Base-by-base conservation (phyloP, 2,113 vertebrate species). In the Lepus europaeus region DNA sequence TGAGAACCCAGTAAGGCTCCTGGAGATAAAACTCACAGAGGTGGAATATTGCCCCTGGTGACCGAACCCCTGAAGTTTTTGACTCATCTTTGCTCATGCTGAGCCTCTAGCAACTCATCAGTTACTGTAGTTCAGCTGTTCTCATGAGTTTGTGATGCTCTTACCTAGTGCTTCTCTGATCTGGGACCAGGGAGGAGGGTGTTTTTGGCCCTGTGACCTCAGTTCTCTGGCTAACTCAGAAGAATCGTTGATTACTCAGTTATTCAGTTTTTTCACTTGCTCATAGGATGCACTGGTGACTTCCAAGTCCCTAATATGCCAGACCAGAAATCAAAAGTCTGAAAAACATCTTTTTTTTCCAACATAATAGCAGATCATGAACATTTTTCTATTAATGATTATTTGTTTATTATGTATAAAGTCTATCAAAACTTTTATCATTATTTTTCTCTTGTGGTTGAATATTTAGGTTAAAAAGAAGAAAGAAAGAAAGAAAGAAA, bases 331-430 rank as follows among this genome's bases (percentile, higher is more conserved):
- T 31, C 22, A n/a, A 5, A 83, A 27, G 5, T 25, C 53, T 69
- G 1, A 86, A 82, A 76, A 1, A 63, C 0, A 45, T 16, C n/a
- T 17, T 51, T 45, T 45, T 66, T 36, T 90, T 72, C 45, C 76
- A 56, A 31, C 9, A 68, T 89, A 77, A 81, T 14, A 74, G 63
- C 29, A 68, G 56, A 81, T 84, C 19, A 27, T 36, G 10, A 89
- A 74, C 31, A 64, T 64, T 33, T 78, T 77, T 91, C 59, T 63
- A 4, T 51, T 53, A 81, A 23, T 63, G 5, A 33, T 3, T 36
- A 13, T 72, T 79, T 27, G 56, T 73, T 66, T 49, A 61, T 59
- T 93, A 70, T 45, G 78, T 87, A 33, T 87, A 68, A 92, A 94
- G 20, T 1, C 19, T 76, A 74, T 3, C 0, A 77, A 72, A 14